Base-by-base conservation (phyloP, 2,888 invertebrate species). In the Pycnomerus fuliginosus region DNA sequence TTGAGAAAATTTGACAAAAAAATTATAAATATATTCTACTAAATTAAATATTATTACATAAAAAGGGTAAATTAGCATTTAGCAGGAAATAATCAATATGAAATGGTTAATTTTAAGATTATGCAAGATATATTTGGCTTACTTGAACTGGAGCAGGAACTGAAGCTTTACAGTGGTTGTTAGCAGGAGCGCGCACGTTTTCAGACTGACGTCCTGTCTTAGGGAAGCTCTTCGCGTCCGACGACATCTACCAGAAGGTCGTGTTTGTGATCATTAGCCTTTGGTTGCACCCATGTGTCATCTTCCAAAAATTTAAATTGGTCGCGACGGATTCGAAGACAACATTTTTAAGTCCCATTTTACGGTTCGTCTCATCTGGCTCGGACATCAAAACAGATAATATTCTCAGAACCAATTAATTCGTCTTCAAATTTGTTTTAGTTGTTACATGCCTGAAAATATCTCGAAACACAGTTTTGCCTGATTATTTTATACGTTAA, bases 171-270 rank as follows among this genome's bases (percentile, higher is more conserved):
- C n/a, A n/a, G n/a, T n/a, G n/a, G n/a, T n/a, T 12, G 13, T 28
- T 28, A 13, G 27, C 42, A 22, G 42, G 23, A 43, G 24, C 35
- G 42, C 42, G 42, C 42, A 43, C 42, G 31, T 36, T 43, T 43
- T 22, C 42, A 27, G 36, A 43, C 42, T 43, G 42, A 43, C 35
- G 42, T 34, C 41, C 34, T 33, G 34, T 33, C 34, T 29, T 34
- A 31, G 34, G 29, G 32, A 27, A 31, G 34, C 34, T 41, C 34
- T 29, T 41, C 34, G 45, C 50, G 55, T 54, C 53, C 54, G 53
- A 50, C 56, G 55, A 14, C 35, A 43, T 44, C 39, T 27, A 39
- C 45, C 36, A 53, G 54, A 55, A 56, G 56, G 56, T 52, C 54
- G 55, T 37, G 24, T 38, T 34, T 29, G 47, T 30, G 52, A 54